Base-by-base conservation (phyloP, 92 coral and sea anemone species). In the Diadumene lineata region DNA sequence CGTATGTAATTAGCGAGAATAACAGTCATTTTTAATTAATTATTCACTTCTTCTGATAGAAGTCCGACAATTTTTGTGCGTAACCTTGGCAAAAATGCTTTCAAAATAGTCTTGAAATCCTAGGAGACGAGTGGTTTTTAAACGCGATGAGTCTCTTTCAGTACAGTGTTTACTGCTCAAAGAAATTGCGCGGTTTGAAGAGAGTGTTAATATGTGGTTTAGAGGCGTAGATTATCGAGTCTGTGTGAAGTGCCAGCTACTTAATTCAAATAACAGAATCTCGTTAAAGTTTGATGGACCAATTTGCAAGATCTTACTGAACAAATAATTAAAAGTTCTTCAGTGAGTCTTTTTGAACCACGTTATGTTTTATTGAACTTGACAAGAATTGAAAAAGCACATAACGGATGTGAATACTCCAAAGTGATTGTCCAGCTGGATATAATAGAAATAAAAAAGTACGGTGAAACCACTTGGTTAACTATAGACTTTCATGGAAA, bases 31-130 rank as follows among this genome's bases (percentile, higher is more conserved):
- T 60, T 43, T 6, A 11, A 29, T 62, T 61, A 72, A 72, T 72
- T 72, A 72, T 72, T 72, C 77, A 56, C 77, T 72, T 72, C 77
- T 72, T 31, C 22, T 31, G n/a, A 56, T 21, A 29, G 48, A n/a
- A 21, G 7, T 33, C 18, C 56, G 77, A 53, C 77, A 48, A 28
- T 72, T 70, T 69, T 70, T 27, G 6, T 18, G 25, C 10, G 75
- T 70, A 51, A 24, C 64, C 75, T 24, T 70, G 75, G 75, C 19
- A 60, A 50, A n/a, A 43, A 22, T 28, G 18, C 60, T 50, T 23
- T 46, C 29, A 48, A 69, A n/a, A 53, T 27, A 30, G 48, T 11
- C 44, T 70, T 55, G 6, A 69, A 51, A 70, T 50, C 15, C 75
- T 44, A 70, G 75, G 75, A 31, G 55, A 70, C 75, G 38, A n/a